These are phyloP conservation scores for Drosophila nebulosa DNA, from an alignment of 1,140 invertebrate genomes.

Conservation along the genomic window DNA sequence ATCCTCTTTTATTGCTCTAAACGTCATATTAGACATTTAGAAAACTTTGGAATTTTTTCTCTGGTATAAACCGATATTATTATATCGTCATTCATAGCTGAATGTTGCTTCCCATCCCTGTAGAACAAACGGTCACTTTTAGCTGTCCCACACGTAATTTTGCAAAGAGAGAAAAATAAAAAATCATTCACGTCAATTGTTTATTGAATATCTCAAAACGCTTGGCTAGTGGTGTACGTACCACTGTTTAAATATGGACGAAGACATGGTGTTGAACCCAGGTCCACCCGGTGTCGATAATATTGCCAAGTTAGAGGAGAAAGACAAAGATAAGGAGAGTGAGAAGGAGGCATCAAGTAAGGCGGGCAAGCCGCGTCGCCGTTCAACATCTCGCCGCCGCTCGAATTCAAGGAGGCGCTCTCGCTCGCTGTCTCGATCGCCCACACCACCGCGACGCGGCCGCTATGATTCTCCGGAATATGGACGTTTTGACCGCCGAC, in stretches of 20 bases:
- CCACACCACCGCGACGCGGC: slow-evolving; percentile 52
- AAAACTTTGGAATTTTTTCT: too few relatives aligned
- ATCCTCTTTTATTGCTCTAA: too few relatives aligned
- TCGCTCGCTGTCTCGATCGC: slow-evolving; percentile 53
- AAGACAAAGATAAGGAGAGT: slow-evolving; percentile 17
- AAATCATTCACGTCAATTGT: not conserved
- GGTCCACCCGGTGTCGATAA: slow-evolving; percentile 77
- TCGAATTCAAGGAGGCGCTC: slow-evolving; percentile 50
- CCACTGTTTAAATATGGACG: slow-evolving; percentile 55
- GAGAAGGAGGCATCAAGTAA: slow-evolving; percentile 30
- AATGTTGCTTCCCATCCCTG: not conserved
- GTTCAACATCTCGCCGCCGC: slow-evolving; percentile 51
- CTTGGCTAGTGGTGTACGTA: slow-evolving; percentile 24
- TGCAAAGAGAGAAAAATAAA: not conserved
- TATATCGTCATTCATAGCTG: not conserved
- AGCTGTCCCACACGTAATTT: not conserved
- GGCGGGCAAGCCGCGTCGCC: slow-evolving; percentile 50
- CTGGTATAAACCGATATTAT: too few relatives aligned
- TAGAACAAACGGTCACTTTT: not conserved
- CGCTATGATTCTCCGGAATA: slow-evolving; percentile 71
- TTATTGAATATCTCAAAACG: not conserved
- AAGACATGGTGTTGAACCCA: slow-evolving; percentile 45
- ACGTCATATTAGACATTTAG: too few relatives aligned
- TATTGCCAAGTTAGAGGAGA: slow-evolving; percentile 48
- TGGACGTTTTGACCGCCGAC: slow-evolving; percentile 53